Percentiles rank a stretch among this genome's conserved stretches.
Conservation (phyloP, 2,888 invertebrate species). For the Drosophila vallismaia region DNA sequence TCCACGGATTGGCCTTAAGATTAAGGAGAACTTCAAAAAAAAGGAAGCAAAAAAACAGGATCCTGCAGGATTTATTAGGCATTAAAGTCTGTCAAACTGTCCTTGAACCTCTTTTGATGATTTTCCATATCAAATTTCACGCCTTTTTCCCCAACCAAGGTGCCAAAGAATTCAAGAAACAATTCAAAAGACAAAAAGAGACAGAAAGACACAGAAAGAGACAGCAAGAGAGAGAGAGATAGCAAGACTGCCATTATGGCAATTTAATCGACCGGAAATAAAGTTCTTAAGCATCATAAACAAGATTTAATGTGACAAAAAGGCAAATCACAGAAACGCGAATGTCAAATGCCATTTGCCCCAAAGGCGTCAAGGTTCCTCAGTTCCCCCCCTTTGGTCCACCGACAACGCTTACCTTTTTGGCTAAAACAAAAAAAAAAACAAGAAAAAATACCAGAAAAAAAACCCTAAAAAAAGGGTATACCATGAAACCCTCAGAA, state of each 20-base stretch:
- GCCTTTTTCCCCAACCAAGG: background rate
- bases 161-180: background rate
- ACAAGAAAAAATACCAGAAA: background rate
- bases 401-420: constrained; percentile 1
- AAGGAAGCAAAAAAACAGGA: too few relatives aligned
- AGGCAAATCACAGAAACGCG: constrained; percentile 65
- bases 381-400: background rate
- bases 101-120: constrained; percentile 14
- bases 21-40: background rate
- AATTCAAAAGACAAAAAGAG: background rate
- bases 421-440: background rate
- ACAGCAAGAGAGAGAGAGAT: background rate
- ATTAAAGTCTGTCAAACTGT: too few relatives aligned
- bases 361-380: constrained; percentile 54
- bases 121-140: constrained; percentile 13
- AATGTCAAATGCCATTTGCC: constrained; percentile 72
- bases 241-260: constrained; percentile 65
- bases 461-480: background rate
- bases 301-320: constrained; percentile 76
- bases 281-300: constrained; percentile 76
- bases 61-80: too few relatives aligned
- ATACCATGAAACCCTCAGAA: constrained; percentile 51
- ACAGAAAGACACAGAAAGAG: background rate
- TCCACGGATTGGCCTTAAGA: constrained; percentile 15
- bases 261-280: constrained; percentile 80